Evolutionary conservation across 2,113 vertebrate species (phyloP).

Genomic region (Sinosuthora webbiana): DNA sequence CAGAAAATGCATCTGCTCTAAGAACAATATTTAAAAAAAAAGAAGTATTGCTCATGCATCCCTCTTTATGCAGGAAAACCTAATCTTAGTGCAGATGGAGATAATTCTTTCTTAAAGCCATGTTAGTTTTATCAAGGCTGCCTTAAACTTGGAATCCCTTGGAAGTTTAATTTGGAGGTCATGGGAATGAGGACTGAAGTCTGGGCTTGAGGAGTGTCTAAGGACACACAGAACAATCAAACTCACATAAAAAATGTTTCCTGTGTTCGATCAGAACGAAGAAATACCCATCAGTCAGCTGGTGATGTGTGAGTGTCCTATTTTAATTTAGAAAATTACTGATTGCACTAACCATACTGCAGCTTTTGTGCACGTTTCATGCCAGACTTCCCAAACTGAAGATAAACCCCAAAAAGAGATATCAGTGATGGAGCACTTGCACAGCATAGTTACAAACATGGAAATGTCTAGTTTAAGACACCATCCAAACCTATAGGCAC

Average conservation of each 20-base stretch:
- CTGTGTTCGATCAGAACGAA: not conserved
- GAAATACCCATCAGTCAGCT: not conserved
- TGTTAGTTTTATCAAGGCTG: not conserved
- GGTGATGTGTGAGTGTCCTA: not conserved
- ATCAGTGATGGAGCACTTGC: not conserved
- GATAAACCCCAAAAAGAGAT: not conserved
- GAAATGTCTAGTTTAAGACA: not conserved
- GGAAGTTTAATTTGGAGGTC: not conserved
- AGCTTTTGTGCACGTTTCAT: not conserved
- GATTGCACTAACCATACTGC: not conserved
- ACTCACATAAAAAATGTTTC: not conserved
- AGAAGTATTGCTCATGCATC: not conserved
- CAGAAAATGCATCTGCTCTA: slow-evolving; percentile 45
- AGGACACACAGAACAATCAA: not conserved
- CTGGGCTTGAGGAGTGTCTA: not conserved
- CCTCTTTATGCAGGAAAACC: not conserved
- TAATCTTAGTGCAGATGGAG: not conserved
- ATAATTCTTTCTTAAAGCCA: not conserved
- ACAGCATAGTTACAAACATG: not conserved
- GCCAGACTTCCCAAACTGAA: not conserved
- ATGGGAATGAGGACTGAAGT: not conserved
- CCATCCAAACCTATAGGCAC: not conserved
- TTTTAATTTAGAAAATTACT: not conserved
- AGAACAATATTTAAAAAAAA: slow-evolving; percentile 10
- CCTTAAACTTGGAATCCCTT: not conserved